These are phyloP conservation scores for Colius striatus DNA, from an alignment of 2,113 vertebrate species.

Conservation along the genomic window DNA sequence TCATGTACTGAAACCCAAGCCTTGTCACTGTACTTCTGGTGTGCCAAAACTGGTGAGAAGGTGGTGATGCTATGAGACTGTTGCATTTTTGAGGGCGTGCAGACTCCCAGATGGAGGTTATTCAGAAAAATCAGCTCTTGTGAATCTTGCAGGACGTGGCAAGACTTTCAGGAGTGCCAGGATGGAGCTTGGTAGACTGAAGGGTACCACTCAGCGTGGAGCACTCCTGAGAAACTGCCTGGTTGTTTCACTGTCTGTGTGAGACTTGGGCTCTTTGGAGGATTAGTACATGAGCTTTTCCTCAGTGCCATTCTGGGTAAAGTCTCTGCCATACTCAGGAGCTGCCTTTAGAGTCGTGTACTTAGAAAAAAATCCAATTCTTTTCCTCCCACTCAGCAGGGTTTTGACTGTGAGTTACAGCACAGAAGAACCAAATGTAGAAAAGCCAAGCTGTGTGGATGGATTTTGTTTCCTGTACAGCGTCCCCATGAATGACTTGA, in stretches of 20 bases:
- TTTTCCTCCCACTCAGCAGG: fast-evolving
- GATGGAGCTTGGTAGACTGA: fast-evolving
- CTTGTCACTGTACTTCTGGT: fast-evolving
- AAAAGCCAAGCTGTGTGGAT: not conserved
- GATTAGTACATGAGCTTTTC: not conserved
- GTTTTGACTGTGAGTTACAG: not conserved
- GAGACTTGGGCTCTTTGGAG: not conserved
- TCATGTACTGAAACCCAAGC: not conserved
- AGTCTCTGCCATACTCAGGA: not conserved
- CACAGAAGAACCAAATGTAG: not conserved
- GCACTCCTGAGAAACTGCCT: not conserved
- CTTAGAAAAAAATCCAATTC: not conserved
- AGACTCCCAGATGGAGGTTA: not conserved
- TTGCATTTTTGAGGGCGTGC: not conserved
- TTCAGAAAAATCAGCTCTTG: not conserved
- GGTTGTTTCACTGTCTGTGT: fast-evolving
- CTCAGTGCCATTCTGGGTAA: not conserved
- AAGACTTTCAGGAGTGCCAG: not conserved
- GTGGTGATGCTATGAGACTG: not conserved
- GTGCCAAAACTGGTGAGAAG: not conserved
- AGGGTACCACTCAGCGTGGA: fast-evolving
- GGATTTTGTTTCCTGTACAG: not conserved
- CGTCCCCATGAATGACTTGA: constrained; percentile 4
- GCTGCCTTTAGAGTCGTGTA: not conserved
- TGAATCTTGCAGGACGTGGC: not conserved